phyloP scores from a whole-genome alignment of 2,797 vertebrate species.

The Neosalanx taihuensis region DNA sequence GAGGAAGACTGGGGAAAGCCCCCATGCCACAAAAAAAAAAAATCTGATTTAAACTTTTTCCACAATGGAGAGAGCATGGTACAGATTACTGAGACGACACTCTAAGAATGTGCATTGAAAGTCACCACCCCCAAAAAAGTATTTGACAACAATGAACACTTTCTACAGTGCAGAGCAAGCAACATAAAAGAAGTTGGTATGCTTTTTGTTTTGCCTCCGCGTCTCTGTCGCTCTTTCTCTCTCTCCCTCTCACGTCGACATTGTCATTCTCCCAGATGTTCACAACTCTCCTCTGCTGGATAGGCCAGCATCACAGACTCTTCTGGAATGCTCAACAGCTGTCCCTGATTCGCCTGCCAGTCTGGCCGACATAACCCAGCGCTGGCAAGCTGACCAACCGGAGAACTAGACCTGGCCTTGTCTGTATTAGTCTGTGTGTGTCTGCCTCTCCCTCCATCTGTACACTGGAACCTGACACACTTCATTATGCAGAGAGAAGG shows the following conservation, averaged over 20 bases:
- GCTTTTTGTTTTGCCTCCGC: background rate
- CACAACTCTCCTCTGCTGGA: slow-evolving; percentile 57
- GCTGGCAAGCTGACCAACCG: slow-evolving; percentile 61
- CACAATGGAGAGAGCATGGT: slow-evolving; percentile 31
- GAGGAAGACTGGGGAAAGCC: slow-evolving; percentile 42
- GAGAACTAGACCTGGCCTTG: slow-evolving; percentile 45
- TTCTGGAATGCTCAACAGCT: slow-evolving; percentile 76
- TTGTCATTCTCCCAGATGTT: slow-evolving; percentile 60
- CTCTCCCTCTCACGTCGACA: background rate
- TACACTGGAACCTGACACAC: slow-evolving; percentile 29
- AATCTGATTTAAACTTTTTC: slow-evolving; percentile 25
- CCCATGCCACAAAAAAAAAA: slow-evolving; percentile 42
- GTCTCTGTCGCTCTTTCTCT: too few relatives aligned
- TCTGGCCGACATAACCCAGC: slow-evolving; percentile 49
- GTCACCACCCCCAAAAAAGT: background rate
- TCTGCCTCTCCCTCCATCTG: slow-evolving; percentile 2
- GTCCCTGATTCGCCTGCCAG: slow-evolving; percentile 49
- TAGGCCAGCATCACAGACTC: slow-evolving; percentile 62
- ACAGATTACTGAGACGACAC: background rate
- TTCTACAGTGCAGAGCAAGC: background rate
- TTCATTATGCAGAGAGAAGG: slow-evolving; percentile 24
- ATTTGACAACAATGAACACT: too few relatives aligned
- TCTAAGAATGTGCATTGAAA: background rate
- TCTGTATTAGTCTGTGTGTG: slow-evolving; percentile 34
- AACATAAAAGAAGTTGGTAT: slow-evolving; percentile 14